Evolutionary conservation across 1,140 invertebrate species (phyloP).

Genomic region (Agrypnia vestita): DNA sequence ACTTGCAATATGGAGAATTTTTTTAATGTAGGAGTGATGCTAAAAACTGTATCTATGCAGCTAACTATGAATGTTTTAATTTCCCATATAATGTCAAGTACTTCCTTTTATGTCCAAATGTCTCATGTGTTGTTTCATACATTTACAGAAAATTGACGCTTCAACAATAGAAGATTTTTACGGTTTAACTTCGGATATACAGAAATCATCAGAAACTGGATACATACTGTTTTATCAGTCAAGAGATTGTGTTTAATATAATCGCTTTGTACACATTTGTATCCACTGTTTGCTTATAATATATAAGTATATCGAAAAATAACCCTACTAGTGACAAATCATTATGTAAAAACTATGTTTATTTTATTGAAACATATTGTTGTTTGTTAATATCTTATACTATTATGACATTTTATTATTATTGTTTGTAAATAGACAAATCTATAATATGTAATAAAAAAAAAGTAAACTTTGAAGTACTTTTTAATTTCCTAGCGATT

Average conservation of each 20-base stretch:
- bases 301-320: constrained; percentile 26
- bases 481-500: too few species aligned
- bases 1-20: too few species aligned
- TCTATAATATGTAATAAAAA: constrained; percentile 61
- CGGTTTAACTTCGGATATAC: constrained; percentile 97
- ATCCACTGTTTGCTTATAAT: constrained; percentile 4
- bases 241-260: constrained; percentile 78
- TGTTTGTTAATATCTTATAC: constrained; percentile 59
- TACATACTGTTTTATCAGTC: constrained; percentile 99
- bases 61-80: too few species aligned
- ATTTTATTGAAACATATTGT: constrained; percentile 57
- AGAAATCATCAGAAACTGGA: constrained; percentile 99
- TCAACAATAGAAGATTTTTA: constrained; percentile 99
- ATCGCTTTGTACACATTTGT: constrained; percentile 9
- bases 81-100: too few species aligned
- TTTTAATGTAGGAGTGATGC: too few species aligned
- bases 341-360: constrained; percentile 55
- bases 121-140: constrained; percentile 43
- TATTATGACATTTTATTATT: constrained; percentile 59
- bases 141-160: constrained; percentile 96
- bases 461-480: constrained; percentile 36
- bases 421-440: constrained; percentile 62
- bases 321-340: constrained; percentile 56
- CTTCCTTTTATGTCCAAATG: too few species aligned
- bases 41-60: too few species aligned